Percentiles rank a stretch among this genome's conserved stretches.
Conservation (phyloP, 2,888 invertebrate species). For the Drosophila paucipuncta region DNA sequence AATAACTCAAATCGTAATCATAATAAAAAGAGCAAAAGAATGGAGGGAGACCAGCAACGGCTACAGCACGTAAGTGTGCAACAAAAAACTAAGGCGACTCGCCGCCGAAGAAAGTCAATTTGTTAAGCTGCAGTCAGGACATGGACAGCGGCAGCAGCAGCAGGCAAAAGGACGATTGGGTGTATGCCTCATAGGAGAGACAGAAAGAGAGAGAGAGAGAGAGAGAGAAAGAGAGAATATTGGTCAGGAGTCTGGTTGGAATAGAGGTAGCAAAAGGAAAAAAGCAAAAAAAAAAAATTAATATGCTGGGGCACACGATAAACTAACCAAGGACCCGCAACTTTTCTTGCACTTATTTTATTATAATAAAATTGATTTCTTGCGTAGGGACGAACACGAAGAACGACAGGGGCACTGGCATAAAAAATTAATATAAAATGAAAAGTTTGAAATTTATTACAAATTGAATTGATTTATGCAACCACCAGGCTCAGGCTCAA, state of each 20-base stretch:
- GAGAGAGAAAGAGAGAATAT: slow-evolving; percentile 20
- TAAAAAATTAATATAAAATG: slow-evolving; percentile 81
- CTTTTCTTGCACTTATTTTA: slow-evolving; percentile 75
- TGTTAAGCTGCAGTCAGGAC: slow-evolving; percentile 73
- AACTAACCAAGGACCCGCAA: slow-evolving; percentile 59
- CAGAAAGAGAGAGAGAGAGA: slow-evolving; percentile 17
- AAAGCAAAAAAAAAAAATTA: slow-evolving; percentile 16
- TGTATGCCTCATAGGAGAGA: slow-evolving; percentile 30
- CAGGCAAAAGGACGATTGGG: slow-evolving; percentile 19
- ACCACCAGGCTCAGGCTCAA: slow-evolving; percentile 10
- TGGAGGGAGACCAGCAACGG: slow-evolving; percentile 30
- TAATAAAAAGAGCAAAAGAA: slow-evolving; percentile 65
- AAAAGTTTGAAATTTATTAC: slow-evolving; percentile 80
- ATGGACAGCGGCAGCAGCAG: slow-evolving; percentile 25
- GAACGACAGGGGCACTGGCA: slow-evolving; percentile 55
- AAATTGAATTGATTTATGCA: slow-evolving; percentile 80
- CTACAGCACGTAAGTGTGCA: slow-evolving; percentile 62
- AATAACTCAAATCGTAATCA: slow-evolving; percentile 79
- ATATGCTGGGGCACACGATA: slow-evolving; percentile 67
- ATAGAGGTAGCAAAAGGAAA: slow-evolving; percentile 49
- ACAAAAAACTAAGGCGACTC: slow-evolving; percentile 65
- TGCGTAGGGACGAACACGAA: slow-evolving; percentile 27
- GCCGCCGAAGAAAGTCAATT: slow-evolving; percentile 78
- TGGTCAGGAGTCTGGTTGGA: slow-evolving; percentile 7
- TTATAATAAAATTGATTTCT: slow-evolving; percentile 79